phyloP scores from a whole-genome alignment of 2,888 invertebrate genomes.

The Acanthoscelides obtectus region DNA sequence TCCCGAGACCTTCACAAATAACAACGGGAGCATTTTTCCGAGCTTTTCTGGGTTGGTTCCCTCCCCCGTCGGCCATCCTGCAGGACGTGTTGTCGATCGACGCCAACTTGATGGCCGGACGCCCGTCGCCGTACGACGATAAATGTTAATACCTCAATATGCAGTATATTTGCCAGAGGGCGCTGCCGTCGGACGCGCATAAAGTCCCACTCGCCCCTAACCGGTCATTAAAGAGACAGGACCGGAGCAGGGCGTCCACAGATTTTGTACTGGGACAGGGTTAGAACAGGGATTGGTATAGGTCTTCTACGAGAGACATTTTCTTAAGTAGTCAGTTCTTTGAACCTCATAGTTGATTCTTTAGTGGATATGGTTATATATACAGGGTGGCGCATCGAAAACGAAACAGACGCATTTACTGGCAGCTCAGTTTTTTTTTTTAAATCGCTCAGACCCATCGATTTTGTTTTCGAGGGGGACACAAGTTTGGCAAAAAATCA shows the following conservation, averaged over 20 bases:
- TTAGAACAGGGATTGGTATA: no score
- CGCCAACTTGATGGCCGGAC: conserved; percentile 28
- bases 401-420: no score
- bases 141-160: conserved; percentile 49
- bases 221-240: background rate
- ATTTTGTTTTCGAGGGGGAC: no score
- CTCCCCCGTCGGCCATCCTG: background rate
- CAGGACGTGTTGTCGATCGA: background rate
- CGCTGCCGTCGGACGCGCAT: conserved; percentile 8
- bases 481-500: no score
- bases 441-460: no score
- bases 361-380: no score
- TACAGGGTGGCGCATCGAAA: no score
- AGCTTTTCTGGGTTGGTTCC: background rate
- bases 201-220: background rate
- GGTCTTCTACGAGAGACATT: no score
- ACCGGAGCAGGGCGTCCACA: background rate
- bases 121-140: conserved; percentile 31
- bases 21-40: background rate
- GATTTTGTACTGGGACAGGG: no score
- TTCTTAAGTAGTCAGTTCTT: no score
- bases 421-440: no score
- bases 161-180: conserved; percentile 45
- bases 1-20: background rate
- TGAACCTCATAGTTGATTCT: no score